A percentile compares a stretch with the other conserved stretches of the same genome.
These are phyloP conservation scores for Tillus elongatus DNA, from an alignment of 2,888 invertebrate species.

Conservation along the genomic window DNA sequence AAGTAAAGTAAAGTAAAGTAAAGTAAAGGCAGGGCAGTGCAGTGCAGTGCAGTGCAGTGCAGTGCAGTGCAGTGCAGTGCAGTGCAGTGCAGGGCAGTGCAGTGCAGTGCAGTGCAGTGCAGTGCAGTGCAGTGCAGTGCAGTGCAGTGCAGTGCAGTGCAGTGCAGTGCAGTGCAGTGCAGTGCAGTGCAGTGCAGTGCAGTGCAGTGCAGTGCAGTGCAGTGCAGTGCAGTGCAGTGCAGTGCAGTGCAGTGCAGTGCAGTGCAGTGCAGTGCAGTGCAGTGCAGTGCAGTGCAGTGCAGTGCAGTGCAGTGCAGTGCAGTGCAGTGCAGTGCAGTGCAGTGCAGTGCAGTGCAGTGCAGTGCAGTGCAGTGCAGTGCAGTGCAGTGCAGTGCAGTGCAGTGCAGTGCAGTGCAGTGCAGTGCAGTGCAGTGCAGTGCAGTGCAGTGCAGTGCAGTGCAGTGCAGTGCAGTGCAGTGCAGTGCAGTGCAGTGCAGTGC, in stretches of 20 bases:
- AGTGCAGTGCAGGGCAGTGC: too few relatives aligned
- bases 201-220: not conserved
- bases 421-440: too few relatives aligned
- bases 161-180: not conserved
- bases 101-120: too few relatives aligned
- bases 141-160: not conserved
- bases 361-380: not conserved
- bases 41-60: too few relatives aligned
- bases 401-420: not conserved
- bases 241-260: not conserved
- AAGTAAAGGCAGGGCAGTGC: not conserved
- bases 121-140: constrained; percentile 3
- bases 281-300: not conserved
- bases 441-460: too few relatives aligned
- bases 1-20: too few relatives aligned
- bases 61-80: too few relatives aligned
- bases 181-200: not conserved
- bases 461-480: too few relatives aligned
- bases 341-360: not conserved
- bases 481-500: too few relatives aligned
- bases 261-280: not conserved
- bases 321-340: not conserved
- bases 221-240: not conserved
- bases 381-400: not conserved
- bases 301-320: not conserved